Percentiles rank a stretch among this genome's conserved stretches.
These are phyloP conservation scores for Nesometra sesokonis DNA, from an alignment of 35 echinoderm and acorn worm species.

Conservation along the genomic window DNA sequence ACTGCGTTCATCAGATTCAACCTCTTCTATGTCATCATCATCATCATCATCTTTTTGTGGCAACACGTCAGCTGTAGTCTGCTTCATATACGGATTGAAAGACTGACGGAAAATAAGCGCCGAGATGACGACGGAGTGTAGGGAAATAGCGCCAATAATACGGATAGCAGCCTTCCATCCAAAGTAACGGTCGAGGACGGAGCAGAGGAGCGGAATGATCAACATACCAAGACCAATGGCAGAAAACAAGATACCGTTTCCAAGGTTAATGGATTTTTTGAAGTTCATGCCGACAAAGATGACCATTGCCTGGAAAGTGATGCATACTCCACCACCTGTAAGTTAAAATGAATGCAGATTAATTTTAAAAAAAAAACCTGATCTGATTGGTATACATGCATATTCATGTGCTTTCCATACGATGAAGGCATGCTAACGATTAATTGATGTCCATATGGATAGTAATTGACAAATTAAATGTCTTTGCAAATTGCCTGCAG, in stretches of 20 bases:
- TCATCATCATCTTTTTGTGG: not conserved
- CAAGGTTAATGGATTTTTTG: not conserved
- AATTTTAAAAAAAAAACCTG: too few species aligned
- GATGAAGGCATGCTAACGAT: too few species aligned
- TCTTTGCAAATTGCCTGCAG: too few species aligned
- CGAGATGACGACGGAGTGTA: not conserved
- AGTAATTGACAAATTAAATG: too few species aligned
- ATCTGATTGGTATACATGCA: too few species aligned
- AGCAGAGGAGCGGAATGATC: not conserved
- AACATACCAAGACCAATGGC: not conserved
- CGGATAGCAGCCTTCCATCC: not conserved
- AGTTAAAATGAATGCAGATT: not conserved
- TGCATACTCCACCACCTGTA: not conserved
- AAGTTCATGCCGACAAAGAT: not conserved
- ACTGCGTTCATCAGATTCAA: not conserved
- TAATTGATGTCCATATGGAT: too few species aligned
- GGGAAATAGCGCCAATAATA: not conserved
- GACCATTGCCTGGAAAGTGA: not conserved
- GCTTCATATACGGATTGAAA: not conserved
- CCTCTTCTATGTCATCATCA: not conserved
- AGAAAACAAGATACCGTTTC: not conserved
- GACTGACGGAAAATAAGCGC: not conserved
- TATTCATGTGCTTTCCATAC: too few species aligned
- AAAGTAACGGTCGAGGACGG: not conserved
- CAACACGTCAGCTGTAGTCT: not conserved